Evolutionary conservation across 2,797 vertebrate species (phyloP).

Genomic region (Gorsachius magnificus): DNA sequence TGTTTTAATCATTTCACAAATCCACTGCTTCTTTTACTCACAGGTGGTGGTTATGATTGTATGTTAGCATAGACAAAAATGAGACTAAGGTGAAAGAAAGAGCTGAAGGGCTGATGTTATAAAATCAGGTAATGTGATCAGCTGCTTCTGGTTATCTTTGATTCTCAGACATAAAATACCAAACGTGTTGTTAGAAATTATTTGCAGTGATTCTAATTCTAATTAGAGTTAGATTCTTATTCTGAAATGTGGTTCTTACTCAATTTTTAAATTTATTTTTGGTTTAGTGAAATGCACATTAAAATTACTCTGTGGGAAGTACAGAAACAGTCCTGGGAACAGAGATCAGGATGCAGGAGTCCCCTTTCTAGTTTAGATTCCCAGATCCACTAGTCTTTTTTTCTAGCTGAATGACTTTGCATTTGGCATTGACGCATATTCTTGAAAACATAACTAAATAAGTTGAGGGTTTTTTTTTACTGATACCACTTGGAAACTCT

Average conservation of each 20-base stretch:
- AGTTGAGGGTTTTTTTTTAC: neutral
- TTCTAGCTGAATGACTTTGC: neutral
- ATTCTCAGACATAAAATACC: neutral
- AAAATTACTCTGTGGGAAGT: neutral
- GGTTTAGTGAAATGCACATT: neutral
- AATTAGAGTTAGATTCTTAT: neutral
- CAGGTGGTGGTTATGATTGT: neutral
- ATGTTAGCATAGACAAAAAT: neutral
- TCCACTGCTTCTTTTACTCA: neutral
- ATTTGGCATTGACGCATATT: neutral
- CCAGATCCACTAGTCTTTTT: neutral
- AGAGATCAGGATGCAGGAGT: neutral
- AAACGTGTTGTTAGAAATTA: neutral
- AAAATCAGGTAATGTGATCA: neutral
- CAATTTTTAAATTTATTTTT: neutral
- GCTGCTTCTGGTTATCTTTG: neutral
- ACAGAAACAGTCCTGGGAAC: neutral
- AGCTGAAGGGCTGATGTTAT: neutral
- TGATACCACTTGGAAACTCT: neutral
- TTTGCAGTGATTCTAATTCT: neutral
- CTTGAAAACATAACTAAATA: neutral
- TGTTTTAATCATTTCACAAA: neutral
- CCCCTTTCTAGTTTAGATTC: neutral
- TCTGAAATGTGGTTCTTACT: neutral
- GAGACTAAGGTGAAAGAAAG: neutral